Base-by-base conservation (phyloP, 2,888 invertebrate genomes). In the Cyrtodaria siliqua region DNA sequence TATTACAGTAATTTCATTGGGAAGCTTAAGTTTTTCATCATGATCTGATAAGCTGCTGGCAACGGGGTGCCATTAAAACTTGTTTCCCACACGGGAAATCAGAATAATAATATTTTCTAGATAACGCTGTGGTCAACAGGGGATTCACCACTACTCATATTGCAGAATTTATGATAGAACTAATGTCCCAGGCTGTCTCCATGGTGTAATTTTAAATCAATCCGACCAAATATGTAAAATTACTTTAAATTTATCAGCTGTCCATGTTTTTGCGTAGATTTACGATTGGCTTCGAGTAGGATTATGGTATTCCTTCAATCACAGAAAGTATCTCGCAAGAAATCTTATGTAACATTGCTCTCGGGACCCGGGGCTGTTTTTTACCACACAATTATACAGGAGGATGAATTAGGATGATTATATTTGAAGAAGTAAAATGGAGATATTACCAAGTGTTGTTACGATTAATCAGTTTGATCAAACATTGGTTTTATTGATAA, bases 21-120 rank as follows among this genome's bases (percentile, higher is more conserved):
- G 64, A 69, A 60, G 60, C 56, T 66, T 59, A 68, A 63, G 53
- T 50, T 62, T 66, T 66, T 44, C 40, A 69, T 64, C 50, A 63
- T 70, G 60, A 77, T 57, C 63, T 55, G 63, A 68, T 69, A 68
- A 56, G 64, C 42, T 33, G 12, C 40, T 29, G 42, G 56, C 82
- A 62, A 62, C 20, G 60, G 75, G 79, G 82, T 61, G 69, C 57
- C 74, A 81, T 75, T 73, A 82, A 81, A 77, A 80, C 75, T 61
- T 72, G 53, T 47, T 47, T 62, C 29, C 33, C 82, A 53, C 80
- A 14, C 44, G 85, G 85, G 85, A 85, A 85, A 85, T 85, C 85
- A 85, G 49, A 66, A 40, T 33, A 68, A 64, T 75, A 71, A 59
- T 59, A 66, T 74, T 70, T 74, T 64, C 76, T 70, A 74, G 80